These are phyloP conservation scores for Eulithis prunata DNA, from an alignment of 2,888 invertebrate genomes.

Conservation along the genomic window DNA sequence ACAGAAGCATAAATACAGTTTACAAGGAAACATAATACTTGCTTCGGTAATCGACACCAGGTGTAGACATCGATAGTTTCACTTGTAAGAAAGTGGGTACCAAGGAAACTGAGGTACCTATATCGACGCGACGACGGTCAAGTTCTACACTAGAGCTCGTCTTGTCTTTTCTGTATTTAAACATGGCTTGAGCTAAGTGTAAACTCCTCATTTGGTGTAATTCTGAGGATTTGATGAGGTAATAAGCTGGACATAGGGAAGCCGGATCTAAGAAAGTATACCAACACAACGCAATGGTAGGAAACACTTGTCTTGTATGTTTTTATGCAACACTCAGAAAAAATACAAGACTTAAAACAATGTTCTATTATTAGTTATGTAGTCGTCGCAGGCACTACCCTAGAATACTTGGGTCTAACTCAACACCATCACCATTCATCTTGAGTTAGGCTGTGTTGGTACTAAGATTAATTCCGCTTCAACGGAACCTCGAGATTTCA, in stretches of 20 bases:
- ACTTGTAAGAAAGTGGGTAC: constrained; percentile 66
- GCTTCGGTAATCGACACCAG: constrained; percentile 61
- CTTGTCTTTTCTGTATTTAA: constrained; percentile 31
- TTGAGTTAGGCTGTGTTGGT: too few species aligned
- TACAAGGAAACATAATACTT: constrained; percentile 57
- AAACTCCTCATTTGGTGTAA: constrained; percentile 18
- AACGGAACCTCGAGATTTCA: too few species aligned
- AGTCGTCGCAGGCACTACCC: too few species aligned
- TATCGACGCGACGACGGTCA: constrained; percentile 32
- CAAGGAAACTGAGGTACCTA: constrained; percentile 49
- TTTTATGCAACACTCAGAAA: too few species aligned
- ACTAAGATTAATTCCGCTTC: too few species aligned
- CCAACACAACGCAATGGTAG: constrained; percentile 4
- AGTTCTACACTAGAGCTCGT: constrained; percentile 33
- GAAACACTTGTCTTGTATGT: background rate
- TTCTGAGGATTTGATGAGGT: constrained; percentile 35
- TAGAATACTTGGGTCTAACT: too few species aligned
- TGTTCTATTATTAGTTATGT: too few species aligned
- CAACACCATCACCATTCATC: too few species aligned
- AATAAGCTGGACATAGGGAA: constrained; percentile 36
- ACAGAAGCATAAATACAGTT: constrained; percentile 38
- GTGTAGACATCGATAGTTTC: constrained; percentile 61
- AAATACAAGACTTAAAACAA: too few species aligned
- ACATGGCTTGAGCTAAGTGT: constrained; percentile 18
- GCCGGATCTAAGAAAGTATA: constrained; percentile 36